Evolutionary conservation across 2,797 vertebrate species (phyloP).

Genomic region (Oreochromis grahami): DNA sequence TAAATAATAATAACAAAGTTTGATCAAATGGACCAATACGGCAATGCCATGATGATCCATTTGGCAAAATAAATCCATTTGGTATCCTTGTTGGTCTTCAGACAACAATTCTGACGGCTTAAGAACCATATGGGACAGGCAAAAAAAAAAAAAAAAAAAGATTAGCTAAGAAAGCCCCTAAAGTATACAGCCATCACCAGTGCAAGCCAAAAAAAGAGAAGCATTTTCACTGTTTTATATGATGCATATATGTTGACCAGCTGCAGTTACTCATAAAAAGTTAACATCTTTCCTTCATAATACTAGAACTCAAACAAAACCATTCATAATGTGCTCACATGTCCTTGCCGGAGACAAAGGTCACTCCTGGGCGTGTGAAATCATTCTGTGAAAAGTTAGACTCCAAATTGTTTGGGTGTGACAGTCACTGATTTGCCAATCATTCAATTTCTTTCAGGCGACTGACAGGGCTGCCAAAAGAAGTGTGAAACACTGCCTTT

Average conservation of each 20-base stretch:
- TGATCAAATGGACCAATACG: too few species aligned
- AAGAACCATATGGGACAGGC: too few species aligned
- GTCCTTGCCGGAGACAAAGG: conserved; percentile 24
- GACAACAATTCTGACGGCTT: too few species aligned
- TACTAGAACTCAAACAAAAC: conserved; percentile 29
- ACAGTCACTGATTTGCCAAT: conserved; percentile 45
- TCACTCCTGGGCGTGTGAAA: conserved; percentile 57
- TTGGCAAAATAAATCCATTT: too few species aligned
- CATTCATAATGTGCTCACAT: conserved; percentile 18
- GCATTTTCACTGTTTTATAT: neutral
- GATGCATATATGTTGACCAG: conserved; percentile 6
- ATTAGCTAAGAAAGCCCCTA: conserved; percentile 24
- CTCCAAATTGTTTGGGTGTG: conserved; percentile 44
- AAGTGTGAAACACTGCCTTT: conserved; percentile 9
- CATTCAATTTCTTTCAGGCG: conserved; percentile 47
- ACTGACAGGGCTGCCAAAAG: conserved; percentile 35
- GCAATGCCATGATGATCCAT: too few species aligned
- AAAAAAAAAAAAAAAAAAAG: too few species aligned
- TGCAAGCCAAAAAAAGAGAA: conserved; percentile 8
- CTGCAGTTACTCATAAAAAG: conserved; percentile 14
- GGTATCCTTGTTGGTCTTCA: too few species aligned
- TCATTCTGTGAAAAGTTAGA: conserved; percentile 48
- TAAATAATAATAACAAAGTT: too few species aligned
- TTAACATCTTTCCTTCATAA: conserved; percentile 15
- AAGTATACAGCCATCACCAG: conserved; percentile 38